Percentiles rank a stretch among this genome's conserved stretches.
Conservation (phyloP, 1,140 invertebrate species). For the Theocolax elegans region DNA sequence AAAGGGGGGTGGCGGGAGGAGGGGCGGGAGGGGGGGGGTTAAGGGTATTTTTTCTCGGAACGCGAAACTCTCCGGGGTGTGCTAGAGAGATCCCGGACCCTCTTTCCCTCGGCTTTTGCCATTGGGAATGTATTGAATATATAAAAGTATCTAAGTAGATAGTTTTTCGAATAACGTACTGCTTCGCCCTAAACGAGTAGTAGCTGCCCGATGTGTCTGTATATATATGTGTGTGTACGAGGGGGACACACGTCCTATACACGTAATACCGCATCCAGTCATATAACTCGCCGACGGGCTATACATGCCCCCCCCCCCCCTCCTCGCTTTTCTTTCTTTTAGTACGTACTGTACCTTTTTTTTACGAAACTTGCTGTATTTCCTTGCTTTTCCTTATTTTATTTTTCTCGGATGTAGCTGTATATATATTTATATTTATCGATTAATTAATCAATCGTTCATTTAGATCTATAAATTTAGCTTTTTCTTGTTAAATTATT, state of each 20-base stretch:
- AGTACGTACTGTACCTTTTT: too few species aligned
- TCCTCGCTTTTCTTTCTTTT: too few species aligned
- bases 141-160: conserved; percentile 65
- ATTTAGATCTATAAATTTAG: too few species aligned
- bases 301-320: too few species aligned
- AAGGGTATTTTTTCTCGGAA: conserved; percentile 46
- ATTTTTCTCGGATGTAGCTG: too few species aligned
- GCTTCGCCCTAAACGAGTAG: conserved; percentile 10
- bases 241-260: too few species aligned
- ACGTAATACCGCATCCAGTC: neutral
- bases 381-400: too few species aligned
- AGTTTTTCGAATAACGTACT: conserved; percentile 59
- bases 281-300: too few species aligned
- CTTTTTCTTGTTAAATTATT: too few species aligned
- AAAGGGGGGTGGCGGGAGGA: conserved; percentile 10
- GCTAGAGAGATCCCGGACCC: conserved; percentile 57
- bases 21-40: conserved; percentile 45
- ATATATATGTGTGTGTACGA: neutral
- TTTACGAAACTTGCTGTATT: too few species aligned
- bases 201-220: neutral
- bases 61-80: conserved; percentile 57
- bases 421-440: too few species aligned
- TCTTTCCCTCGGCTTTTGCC: conserved; percentile 35
- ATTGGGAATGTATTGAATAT: conserved; percentile 65
- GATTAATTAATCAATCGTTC: too few species aligned